Percentiles rank a stretch among this genome's conserved stretches.
These are phyloP conservation scores for Hestina assimilis DNA, from an alignment of 1,140 invertebrate genomes.

Conservation along the genomic window DNA sequence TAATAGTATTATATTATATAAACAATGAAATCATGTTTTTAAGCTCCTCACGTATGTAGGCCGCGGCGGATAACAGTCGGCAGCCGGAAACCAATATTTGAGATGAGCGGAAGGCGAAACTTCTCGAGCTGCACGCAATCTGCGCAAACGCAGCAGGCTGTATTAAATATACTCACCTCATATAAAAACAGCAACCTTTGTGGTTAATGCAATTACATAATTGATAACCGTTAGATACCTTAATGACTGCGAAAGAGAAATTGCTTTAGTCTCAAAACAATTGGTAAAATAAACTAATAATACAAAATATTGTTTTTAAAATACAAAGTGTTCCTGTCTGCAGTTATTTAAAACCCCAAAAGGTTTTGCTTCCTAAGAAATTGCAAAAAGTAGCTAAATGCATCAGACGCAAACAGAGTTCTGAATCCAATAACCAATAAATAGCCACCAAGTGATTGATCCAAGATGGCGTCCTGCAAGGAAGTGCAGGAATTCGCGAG, in stretches of 20 bases:
- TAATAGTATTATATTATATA: no score
- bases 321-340: neutral
- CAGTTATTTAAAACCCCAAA: slow-evolving; percentile 1
- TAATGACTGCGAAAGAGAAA: no score
- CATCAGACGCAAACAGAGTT: neutral
- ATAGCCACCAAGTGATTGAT: slow-evolving; percentile 48
- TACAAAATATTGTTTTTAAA: neutral
- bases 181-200: neutral
- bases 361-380: slow-evolving; percentile 6
- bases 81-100: slow-evolving; percentile 46
- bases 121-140: slow-evolving; percentile 45
- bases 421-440: slow-evolving; percentile 18
- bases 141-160: slow-evolving; percentile 13
- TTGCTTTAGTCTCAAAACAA: neutral
- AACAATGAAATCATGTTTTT: neutral
- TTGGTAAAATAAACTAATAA: neutral
- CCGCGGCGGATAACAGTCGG: slow-evolving; percentile 36
- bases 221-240: no score
- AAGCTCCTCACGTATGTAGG: slow-evolving; percentile 35
- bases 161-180: slow-evolving; percentile 5
- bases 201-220: neutral
- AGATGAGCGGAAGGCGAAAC: slow-evolving; percentile 59
- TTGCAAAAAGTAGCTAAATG: neutral
- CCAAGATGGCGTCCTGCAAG: slow-evolving; percentile 69
- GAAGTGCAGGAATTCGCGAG: slow-evolving; percentile 70